Evolutionary conservation across 23 tunicate species (phyloP).

Genomic region (Corella eumyota): DNA sequence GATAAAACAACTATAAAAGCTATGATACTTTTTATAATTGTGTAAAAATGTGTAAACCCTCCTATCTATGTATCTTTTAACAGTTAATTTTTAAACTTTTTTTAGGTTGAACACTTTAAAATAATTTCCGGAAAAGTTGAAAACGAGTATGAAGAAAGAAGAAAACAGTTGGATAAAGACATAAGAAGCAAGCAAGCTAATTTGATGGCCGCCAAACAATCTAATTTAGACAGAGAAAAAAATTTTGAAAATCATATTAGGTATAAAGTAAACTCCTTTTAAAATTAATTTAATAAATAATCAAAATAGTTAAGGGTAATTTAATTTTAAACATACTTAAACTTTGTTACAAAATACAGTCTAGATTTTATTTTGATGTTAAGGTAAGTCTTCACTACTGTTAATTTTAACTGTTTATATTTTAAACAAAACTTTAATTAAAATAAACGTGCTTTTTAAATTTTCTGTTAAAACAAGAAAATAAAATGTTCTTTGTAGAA

Average conservation of each 20-base stretch:
- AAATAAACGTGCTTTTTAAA: background rate
- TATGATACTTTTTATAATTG: too few relatives aligned
- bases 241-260: constrained; percentile 32
- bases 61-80: too few relatives aligned
- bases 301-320: background rate
- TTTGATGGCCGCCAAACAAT: constrained; percentile 27
- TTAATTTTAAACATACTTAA: background rate
- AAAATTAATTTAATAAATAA: background rate
- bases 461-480: background rate
- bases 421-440: too few relatives aligned
- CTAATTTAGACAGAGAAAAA: constrained; percentile 37
- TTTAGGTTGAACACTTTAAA: constrained; percentile 32
- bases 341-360: too few relatives aligned
- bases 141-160: constrained; percentile 32
- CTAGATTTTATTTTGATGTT: too few relatives aligned
- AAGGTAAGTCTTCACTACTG: too few relatives aligned
- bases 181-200: constrained; percentile 46
- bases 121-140: background rate
- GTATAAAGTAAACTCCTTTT: constrained; percentile 5
- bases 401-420: too few relatives aligned
- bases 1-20: too few relatives aligned
- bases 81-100: too few relatives aligned
- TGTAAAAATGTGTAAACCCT: too few relatives aligned
- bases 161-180: constrained; percentile 50
- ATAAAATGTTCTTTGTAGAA: constrained; percentile 8